These are phyloP conservation scores for Rhinogobius similis DNA, from an alignment of 2,113 vertebrate genomes.

Conservation along the genomic window DNA sequence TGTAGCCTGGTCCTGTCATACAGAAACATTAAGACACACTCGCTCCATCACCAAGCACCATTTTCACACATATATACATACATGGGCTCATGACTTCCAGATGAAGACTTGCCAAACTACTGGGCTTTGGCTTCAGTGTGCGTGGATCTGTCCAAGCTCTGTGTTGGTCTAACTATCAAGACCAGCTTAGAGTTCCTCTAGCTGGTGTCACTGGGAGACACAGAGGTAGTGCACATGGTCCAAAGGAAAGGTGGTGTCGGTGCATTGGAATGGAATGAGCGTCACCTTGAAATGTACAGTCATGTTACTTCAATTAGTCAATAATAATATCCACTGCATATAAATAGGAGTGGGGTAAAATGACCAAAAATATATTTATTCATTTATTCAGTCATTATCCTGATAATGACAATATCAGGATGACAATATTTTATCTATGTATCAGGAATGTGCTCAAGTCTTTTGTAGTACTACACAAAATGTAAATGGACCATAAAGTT, in stretches of 20 bases:
- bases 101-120: constrained; percentile 63
- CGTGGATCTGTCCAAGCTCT: constrained; percentile 41
- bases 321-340: not conserved
- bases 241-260: constrained; percentile 1
- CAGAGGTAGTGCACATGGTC: not conserved
- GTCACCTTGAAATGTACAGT: not conserved
- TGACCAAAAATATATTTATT: too few species aligned
- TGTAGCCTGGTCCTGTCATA: constrained; percentile 32
- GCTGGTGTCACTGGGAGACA: constrained; percentile 45
- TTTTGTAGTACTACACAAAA: too few species aligned
- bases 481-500: too few species aligned
- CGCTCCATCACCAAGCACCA: not conserved
- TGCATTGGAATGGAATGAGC: constrained; percentile 8
- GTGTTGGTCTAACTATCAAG: constrained; percentile 52
- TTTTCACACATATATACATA: constrained; percentile 22
- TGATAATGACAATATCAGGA: too few species aligned
- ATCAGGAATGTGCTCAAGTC: too few species aligned
- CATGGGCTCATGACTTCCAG: constrained; percentile 65
- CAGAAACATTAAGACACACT: constrained; percentile 8
- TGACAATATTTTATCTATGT: too few species aligned
- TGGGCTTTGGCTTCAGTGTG: constrained; percentile 55
- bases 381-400: too few species aligned
- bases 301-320: not conserved
- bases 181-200: constrained; percentile 35
- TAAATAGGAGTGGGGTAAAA: not conserved